phyloP scores from a whole-genome alignment of 23 tunicate genomes.

The Halocynthia aurantium region DNA sequence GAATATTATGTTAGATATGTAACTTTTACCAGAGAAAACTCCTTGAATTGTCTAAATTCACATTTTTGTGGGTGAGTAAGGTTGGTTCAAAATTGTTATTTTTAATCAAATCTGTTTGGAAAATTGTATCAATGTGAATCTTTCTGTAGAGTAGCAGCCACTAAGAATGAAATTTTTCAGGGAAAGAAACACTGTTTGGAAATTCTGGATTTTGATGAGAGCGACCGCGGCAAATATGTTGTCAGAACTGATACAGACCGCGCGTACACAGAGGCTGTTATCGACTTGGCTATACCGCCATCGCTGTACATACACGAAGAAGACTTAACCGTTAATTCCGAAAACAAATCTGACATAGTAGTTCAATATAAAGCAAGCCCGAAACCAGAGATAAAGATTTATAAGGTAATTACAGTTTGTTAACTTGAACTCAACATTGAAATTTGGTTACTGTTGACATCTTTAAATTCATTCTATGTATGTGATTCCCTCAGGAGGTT shows the following conservation, averaged over 20 bases:
- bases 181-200: conserved; percentile 19
- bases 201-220: conserved; percentile 7
- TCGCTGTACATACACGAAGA: conserved; percentile 12
- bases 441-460: not conserved
- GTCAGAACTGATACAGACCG: not conserved
- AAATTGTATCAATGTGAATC: not conserved
- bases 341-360: not conserved
- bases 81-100: too few relatives aligned
- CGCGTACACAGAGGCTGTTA: conserved; percentile 13
- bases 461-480: not conserved
- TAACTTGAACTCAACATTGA: not conserved
- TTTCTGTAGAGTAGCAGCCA: not conserved
- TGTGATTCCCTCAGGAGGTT: not conserved
- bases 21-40: too few relatives aligned
- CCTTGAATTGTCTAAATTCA: too few relatives aligned
- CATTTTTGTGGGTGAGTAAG: too few relatives aligned
- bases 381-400: not conserved
- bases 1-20: too few relatives aligned
- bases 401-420: conserved; percentile 8
- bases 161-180: not conserved
- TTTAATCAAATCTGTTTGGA: too few relatives aligned
- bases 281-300: conserved; percentile 17
- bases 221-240: conserved; percentile 10
- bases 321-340: not conserved
- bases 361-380: conserved; percentile 10